Evolutionary conservation across 1,140 invertebrate genomes (phyloP).

Genomic region (Caenorhabditis tropicalis): DNA sequence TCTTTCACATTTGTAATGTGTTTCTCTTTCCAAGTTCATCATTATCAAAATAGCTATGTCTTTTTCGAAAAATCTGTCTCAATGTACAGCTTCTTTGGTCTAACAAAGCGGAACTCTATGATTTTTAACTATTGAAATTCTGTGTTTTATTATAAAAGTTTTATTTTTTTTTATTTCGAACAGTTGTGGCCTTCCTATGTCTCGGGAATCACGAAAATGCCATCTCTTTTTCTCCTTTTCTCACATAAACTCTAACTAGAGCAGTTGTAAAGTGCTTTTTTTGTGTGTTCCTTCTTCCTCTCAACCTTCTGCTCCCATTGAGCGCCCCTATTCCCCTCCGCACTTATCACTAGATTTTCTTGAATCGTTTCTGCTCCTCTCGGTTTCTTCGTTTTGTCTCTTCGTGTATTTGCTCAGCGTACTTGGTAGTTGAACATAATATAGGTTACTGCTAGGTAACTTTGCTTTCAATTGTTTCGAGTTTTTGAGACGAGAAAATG

Average conservation of each 20-base stretch:
- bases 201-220: background rate
- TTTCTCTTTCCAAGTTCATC: too few relatives aligned
- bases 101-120: too few relatives aligned
- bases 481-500: background rate
- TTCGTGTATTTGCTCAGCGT: constrained; percentile 28
- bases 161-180: too few relatives aligned
- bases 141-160: too few relatives aligned
- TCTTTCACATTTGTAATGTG: too few relatives aligned
- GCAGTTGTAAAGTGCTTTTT: constrained; percentile 2
- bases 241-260: background rate
- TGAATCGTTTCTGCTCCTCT: background rate
- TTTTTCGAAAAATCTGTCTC: too few relatives aligned
- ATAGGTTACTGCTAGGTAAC: background rate
- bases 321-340: background rate
- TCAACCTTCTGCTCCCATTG: background rate
- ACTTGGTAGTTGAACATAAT: constrained; percentile 42
- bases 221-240: background rate
- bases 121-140: too few relatives aligned
- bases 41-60: too few relatives aligned
- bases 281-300: constrained; percentile 16
- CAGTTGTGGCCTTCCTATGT: too few relatives aligned
- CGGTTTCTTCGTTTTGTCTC: background rate
- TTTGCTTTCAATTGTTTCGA: background rate
- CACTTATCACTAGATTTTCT: constrained; percentile 16
- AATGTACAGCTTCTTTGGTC: too few relatives aligned